Evolutionary conservation across 2,888 invertebrate species (phyloP), one percentile per base, ranked within the genome.

Genomic region (Pollenia labialis): DNA sequence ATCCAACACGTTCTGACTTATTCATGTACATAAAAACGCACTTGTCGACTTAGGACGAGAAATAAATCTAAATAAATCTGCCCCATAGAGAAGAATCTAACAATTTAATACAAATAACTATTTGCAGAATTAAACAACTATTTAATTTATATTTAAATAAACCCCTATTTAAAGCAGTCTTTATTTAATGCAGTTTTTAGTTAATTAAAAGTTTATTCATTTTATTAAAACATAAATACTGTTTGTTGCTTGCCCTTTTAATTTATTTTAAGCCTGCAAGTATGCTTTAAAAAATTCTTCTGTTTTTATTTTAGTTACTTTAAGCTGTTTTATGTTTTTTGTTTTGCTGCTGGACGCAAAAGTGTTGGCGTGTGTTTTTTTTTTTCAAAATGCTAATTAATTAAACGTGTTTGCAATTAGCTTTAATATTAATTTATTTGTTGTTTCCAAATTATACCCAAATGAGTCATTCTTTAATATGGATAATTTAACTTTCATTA

Each of bases 371-470:
- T 66, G 16, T 64, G 18, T 46, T 16, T 46, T 56, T 56, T 46
- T 16, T 46, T 56, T 56, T 16, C n/a, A 32, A 54, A 71, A 80
- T 62, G 71, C 40, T 54, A 69, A 75, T 44, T 62, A 46, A 58
- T 44, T 48, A 32, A 52, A 23, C n/a, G 14, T 62, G 48, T 52
- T 40, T 52, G 52, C 42, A 75, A 84, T 85, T 76, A 83, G 81
- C 52, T 88, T 48, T 54, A 85, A 84, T 88, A 84, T 84, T 86
- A 85, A 79, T 77, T 75, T 81, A 81, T 72, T 69, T 76, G 64
- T 54, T 64, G 71, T 82, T 77, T 50, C 64, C 58, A 64, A 77
- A 77, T 71, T 72, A 76, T 71, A 76, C 69, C 76, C 82, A 69
- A 83, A 76, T 71, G 82, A 64, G 11, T 40, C 54, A 72, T 72